Evolutionary conservation across 2,113 vertebrate genomes (phyloP).

Genomic region (Ceuthmochares aereus): DNA sequence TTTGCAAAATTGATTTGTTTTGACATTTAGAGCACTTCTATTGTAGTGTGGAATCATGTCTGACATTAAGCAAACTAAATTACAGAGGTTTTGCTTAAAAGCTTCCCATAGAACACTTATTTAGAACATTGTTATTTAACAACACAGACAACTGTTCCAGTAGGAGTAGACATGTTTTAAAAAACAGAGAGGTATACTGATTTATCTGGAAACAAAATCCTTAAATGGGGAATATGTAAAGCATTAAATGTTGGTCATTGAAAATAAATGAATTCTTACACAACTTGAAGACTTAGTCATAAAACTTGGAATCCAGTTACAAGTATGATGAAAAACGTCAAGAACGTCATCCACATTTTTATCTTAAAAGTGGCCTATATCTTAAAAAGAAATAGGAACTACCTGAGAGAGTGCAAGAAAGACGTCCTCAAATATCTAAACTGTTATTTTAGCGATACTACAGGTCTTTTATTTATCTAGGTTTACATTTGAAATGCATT

Average conservation of each 20-base stretch:
- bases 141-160: neutral
- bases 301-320: neutral
- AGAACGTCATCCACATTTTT: neutral
- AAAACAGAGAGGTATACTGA: neutral
- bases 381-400: neutral
- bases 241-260: neutral
- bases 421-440: neutral
- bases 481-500: neutral
- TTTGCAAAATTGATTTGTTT: constrained; percentile 81
- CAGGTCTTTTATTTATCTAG: neutral
- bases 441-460: neutral
- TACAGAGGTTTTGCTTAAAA: constrained; percentile 69
- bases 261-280: neutral
- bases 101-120: constrained; percentile 24
- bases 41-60: constrained; percentile 49
- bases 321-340: neutral
- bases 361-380: neutral
- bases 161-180: neutral
- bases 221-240: neutral
- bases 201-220: neutral
- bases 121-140: constrained; percentile 38
- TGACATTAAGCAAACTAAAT: constrained; percentile 75
- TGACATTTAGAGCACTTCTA: constrained; percentile 77
- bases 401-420: fast-evolving
- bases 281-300: neutral